These are phyloP conservation scores for Cylindroiulus punctatus DNA, from an alignment of 2,888 invertebrate species.

Conservation along the genomic window DNA sequence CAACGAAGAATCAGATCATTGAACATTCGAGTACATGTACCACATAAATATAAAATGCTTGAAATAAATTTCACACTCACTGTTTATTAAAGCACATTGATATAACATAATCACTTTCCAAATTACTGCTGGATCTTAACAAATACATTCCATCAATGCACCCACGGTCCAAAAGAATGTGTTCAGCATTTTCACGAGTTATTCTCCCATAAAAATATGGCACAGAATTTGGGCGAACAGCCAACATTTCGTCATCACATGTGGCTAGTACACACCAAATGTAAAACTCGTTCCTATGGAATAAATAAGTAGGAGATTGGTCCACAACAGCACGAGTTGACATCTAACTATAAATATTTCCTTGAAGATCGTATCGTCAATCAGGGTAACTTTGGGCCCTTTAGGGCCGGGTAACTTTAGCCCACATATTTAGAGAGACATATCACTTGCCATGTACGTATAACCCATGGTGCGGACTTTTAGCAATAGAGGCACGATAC, in stretches of 20 bases:
- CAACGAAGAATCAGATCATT: neutral
- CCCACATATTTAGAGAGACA: too few species aligned
- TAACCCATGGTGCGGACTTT: too few species aligned
- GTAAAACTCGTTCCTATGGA: neutral
- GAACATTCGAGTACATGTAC: neutral
- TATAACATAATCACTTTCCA: slow-evolving; percentile 61
- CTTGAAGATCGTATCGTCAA: neutral
- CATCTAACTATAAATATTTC: neutral
- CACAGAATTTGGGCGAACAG: slow-evolving; percentile 50
- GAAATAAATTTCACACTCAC: slow-evolving; percentile 57
- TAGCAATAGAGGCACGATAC: too few species aligned
- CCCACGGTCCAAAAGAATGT: slow-evolving; percentile 61
- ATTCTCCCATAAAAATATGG: slow-evolving; percentile 62
- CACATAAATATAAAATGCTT: neutral
- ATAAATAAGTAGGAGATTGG: neutral
- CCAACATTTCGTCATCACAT: slow-evolving; percentile 50
- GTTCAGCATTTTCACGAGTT: slow-evolving; percentile 62
- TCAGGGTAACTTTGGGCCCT: too few species aligned
- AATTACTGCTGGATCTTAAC: slow-evolving; percentile 59
- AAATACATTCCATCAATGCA: slow-evolving; percentile 62
- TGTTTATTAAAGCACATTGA: slow-evolving; percentile 61
- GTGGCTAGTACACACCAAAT: neutral
- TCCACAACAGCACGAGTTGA: neutral
- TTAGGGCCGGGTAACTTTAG: too few species aligned
- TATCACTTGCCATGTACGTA: too few species aligned